Percentiles rank a stretch among this genome's conserved stretches.
Conservation (phyloP, 2,113 vertebrate genomes). For the Chitala chitala region DNA sequence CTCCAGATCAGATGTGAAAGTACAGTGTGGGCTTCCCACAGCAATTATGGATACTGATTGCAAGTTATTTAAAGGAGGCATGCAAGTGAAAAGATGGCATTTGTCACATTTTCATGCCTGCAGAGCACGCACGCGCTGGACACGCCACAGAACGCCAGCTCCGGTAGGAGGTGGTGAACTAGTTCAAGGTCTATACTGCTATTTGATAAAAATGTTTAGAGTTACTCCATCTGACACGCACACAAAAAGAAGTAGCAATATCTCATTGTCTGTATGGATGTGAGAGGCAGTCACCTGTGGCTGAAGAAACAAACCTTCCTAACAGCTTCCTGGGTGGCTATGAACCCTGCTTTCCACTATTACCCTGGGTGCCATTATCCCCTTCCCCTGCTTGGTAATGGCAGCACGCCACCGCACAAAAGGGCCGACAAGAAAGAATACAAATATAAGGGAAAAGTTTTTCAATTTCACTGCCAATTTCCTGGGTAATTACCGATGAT, state of each 20-base stretch:
- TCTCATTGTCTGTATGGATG: neutral
- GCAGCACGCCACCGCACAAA: neutral
- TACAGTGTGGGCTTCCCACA: neutral
- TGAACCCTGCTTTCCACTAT: no score
- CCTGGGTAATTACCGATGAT: slow-evolving; percentile 71
- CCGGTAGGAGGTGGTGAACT: no score
- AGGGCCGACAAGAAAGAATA: slow-evolving; percentile 41
- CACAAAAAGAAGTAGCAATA: no score
- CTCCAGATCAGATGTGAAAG: neutral
- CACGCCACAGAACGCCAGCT: no score
- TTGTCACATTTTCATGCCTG: no score
- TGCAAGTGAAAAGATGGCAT: no score
- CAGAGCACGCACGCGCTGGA: no score
- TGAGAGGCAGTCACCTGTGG: neutral
- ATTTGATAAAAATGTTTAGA: no score
- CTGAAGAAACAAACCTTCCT: neutral
- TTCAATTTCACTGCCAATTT: slow-evolving; percentile 74
- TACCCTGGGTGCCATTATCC: no score
- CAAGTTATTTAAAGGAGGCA: no score
- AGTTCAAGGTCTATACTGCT: no score
- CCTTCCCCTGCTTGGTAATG: neutral
- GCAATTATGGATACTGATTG: neutral
- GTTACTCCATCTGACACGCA: no score
- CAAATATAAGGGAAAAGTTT: slow-evolving; percentile 66
- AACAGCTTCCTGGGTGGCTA: neutral